These are phyloP conservation scores for Leptocoma aspasia DNA, from an alignment of 2,113 vertebrate genomes.

Conservation along the genomic window DNA sequence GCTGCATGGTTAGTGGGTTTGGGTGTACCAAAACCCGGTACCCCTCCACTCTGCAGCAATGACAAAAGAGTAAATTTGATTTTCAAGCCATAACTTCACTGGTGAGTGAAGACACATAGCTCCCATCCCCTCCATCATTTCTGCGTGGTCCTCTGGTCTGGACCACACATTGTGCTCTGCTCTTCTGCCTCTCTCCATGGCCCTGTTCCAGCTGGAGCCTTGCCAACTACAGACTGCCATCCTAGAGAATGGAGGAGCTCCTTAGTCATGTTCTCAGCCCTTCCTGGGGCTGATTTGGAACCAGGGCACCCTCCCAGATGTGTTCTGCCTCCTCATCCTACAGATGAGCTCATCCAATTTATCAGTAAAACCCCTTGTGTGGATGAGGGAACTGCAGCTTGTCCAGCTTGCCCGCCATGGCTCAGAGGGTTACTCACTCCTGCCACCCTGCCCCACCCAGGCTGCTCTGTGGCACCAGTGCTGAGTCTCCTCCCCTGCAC, in stretches of 20 bases:
- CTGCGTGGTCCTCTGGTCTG: accelerated
- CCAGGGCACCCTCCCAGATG: background rate
- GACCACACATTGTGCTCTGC: background rate
- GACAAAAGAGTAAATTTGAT: background rate
- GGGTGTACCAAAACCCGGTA: background rate
- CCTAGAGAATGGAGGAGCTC: background rate
- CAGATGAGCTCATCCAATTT: no score
- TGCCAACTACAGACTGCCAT: accelerated
- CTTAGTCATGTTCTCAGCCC: background rate
- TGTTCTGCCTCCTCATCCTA: accelerated
- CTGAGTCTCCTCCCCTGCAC: background rate
- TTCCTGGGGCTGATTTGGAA: background rate
- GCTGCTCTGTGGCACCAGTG: background rate
- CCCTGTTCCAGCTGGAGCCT: background rate
- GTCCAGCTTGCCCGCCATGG: background rate
- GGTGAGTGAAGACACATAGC: background rate
- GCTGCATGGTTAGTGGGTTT: background rate
- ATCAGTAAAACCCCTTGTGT: background rate
- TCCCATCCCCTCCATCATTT: background rate
- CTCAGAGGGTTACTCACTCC: background rate
- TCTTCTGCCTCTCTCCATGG: background rate
- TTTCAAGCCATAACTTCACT: background rate
- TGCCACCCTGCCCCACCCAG: background rate
- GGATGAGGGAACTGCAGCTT: background rate
- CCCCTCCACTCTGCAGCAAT: accelerated